Evolutionary conservation across 2,888 invertebrate genomes (phyloP), one percentile per base, ranked within the genome.

Genomic region (Seira sanloemensis): DNA sequence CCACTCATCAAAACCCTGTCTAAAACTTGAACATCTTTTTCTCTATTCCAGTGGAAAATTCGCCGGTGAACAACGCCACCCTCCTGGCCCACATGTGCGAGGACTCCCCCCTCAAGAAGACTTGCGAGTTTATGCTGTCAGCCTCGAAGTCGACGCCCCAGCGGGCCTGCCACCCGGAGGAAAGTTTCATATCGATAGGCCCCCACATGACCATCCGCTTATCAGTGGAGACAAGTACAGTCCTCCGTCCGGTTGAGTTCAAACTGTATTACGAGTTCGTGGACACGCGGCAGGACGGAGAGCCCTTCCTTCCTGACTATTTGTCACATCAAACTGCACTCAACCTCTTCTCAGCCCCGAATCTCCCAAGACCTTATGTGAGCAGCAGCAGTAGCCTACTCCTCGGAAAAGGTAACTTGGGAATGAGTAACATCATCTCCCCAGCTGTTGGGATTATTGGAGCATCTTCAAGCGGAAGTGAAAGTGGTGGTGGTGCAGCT

Each of bases 221-320:
- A 2, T 78, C 74, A 25, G 73, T 87, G 16, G 86, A 87, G 65
- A 77, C 85, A 2, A 85, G 95, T n/a, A 95, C 95, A 82, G 95
- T 95, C 2, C 92, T 96, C 69, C 95, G 95, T 90, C 37, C 4
- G 37, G 94, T 95, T 78, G 93, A 94, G 88, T 96, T 96, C 91
- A 93, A 95, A 58, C 93, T 96, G 2, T 94, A 95, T 74, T 96
- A 96, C 91, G 96, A 96, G 91, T 96, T 96, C 90, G 95, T 96
- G 21, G 96, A 96, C 80, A 88, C 85, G 23, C 86, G 85, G 62
- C 88, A 87, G 74, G 88, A 88, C 65, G 88, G 88, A 16, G 85
- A 87, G 23, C 54, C 84, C 54, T 87, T 87, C 69, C 81, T 76
- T 82, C 81, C 81, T 71, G 81, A 71, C 81, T 82, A 82, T 82